These are phyloP conservation scores for Meteorus sp. DNA, from an alignment of 1,140 invertebrate genomes.

Conservation along the genomic window DNA sequence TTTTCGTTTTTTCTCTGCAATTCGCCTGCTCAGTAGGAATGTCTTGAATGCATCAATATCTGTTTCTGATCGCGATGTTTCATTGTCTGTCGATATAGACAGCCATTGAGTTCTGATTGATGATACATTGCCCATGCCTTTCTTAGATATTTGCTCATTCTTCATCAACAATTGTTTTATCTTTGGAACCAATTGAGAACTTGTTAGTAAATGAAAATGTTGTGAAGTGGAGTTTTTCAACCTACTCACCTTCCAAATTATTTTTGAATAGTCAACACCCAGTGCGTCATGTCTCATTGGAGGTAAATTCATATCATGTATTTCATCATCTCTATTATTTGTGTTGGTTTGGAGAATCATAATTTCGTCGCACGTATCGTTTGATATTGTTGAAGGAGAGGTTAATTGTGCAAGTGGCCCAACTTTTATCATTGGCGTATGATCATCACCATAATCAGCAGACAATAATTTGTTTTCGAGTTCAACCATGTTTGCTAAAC, in stretches of 20 bases:
- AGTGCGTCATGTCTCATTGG: conserved; percentile 72
- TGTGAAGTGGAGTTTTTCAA: background rate
- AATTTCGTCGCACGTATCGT: conserved; percentile 55
- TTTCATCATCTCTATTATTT: conserved; percentile 52
- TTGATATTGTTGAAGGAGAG: conserved; percentile 54
- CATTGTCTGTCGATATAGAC: conserved; percentile 3
- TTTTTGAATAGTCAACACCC: conserved; percentile 67
- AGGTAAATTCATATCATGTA: conserved; percentile 36
- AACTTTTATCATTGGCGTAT: conserved; percentile 44
- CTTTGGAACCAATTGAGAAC: conserved; percentile 27
- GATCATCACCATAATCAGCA: conserved; percentile 67
- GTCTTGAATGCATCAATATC: conserved; percentile 31
- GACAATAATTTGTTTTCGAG: conserved; percentile 62
- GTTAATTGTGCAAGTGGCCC: conserved; percentile 46
- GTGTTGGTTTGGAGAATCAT: background rate
- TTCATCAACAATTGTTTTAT: conserved; percentile 32
- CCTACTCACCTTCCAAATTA: conserved; percentile 59
- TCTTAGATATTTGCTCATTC: conserved; percentile 20
- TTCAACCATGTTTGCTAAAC: conserved; percentile 55
- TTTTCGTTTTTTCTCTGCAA: conserved; percentile 21
- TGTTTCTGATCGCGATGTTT: conserved; percentile 23
- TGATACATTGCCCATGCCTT: conserved; percentile 3
- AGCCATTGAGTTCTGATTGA: background rate
- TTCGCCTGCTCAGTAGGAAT: conserved; percentile 31
- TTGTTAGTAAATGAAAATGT: background rate